Percentiles rank a stretch among this genome's conserved stretches.
Evolutionary conservation across 2,888 invertebrate genomes (phyloP).

Genomic region (Oxyscelio sp.): DNA sequence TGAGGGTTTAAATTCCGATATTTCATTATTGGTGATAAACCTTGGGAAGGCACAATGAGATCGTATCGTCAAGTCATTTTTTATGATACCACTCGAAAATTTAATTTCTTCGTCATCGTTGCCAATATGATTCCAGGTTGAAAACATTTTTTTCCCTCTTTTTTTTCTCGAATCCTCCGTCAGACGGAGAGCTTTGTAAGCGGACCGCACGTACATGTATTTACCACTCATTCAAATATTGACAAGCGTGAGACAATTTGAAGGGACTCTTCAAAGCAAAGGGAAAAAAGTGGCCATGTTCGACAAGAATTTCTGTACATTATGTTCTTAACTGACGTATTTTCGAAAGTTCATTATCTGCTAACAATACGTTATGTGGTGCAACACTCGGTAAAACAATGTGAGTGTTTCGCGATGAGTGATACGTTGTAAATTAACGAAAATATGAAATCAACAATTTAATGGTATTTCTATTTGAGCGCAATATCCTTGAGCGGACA

Average conservation of each 20-base stretch:
- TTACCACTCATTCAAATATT: constrained; percentile 70
- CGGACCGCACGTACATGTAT: constrained; percentile 55
- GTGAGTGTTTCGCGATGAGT: neutral
- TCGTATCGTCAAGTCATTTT: constrained; percentile 59
- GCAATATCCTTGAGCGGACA: constrained; percentile 5
- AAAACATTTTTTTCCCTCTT: neutral
- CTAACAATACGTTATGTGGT: neutral
- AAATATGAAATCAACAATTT: constrained; percentile 30
- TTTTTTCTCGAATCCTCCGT: constrained; percentile 22
- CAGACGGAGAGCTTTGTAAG: constrained; percentile 34
- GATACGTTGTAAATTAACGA: constrained; percentile 36
- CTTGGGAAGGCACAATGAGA: constrained; percentile 31
- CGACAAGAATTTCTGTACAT: constrained; percentile 40
- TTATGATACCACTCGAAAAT: constrained; percentile 50
- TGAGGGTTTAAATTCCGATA: constrained; percentile 32
- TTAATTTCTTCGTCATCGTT: constrained; percentile 54
- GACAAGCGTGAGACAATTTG: constrained; percentile 67
- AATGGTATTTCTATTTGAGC: constrained; percentile 12
- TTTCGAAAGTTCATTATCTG: constrained; percentile 43
- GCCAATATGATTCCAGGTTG: constrained; percentile 24
- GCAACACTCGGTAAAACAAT: neutral
- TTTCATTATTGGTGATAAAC: constrained; percentile 54
- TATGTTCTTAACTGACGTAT: constrained; percentile 17
- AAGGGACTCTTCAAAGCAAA: constrained; percentile 46
- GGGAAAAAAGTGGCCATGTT: constrained; percentile 23